A percentile compares a stretch with the other conserved stretches of the same genome.
phyloP scores from a whole-genome alignment of 2,113 vertebrate species.

The Pluvialis apricaria region DNA sequence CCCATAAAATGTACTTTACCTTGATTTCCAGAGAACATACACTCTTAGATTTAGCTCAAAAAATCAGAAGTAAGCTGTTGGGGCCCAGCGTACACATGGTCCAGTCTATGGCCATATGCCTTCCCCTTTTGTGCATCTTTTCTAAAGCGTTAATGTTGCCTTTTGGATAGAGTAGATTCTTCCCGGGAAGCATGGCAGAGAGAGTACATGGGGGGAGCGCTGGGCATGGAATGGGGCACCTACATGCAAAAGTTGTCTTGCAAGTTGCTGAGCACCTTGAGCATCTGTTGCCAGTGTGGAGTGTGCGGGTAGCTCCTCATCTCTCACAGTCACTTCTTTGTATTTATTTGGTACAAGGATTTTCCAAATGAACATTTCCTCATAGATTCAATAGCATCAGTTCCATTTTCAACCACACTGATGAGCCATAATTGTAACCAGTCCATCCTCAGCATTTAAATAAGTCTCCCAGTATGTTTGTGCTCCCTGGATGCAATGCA shows the following conservation, averaged over 20 bases:
- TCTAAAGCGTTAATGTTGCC: neutral
- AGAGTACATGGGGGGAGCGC: accelerated
- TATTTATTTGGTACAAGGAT: neutral
- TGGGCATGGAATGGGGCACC: neutral
- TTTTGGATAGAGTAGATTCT: neutral
- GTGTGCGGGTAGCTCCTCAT: neutral
- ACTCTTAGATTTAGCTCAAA: neutral
- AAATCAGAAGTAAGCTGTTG: neutral
- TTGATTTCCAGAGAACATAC: neutral
- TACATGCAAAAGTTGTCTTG: neutral
- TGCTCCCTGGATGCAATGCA: neutral
- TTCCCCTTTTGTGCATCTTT: neutral
- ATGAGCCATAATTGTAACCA: neutral
- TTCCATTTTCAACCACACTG: neutral
- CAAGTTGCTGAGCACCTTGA: neutral
- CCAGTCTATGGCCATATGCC: neutral
- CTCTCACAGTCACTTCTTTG: neutral
- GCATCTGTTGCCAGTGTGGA: neutral
- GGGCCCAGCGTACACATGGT: neutral
- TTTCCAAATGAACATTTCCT: neutral
- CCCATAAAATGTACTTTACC: neutral
- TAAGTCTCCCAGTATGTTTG: neutral
- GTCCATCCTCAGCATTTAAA: neutral
- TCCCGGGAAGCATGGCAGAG: neutral
- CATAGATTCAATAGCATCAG: neutral